Evolutionary conservation across 1,140 invertebrate species (phyloP).

Genomic region (Cyclargus thomasi): DNA sequence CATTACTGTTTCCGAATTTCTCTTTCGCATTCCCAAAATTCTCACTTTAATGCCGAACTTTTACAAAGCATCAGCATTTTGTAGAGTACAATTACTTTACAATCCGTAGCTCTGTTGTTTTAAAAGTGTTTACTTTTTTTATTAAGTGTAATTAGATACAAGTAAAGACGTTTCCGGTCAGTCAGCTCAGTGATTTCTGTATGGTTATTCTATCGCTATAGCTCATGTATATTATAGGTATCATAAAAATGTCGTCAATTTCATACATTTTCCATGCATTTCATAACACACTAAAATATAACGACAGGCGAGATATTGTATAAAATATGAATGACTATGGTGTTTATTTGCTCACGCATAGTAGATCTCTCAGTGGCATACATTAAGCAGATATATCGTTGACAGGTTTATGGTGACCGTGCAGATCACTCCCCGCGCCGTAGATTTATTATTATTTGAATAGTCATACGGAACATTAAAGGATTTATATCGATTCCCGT

Average conservation of each 20-base stretch:
- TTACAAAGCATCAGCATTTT: neutral
- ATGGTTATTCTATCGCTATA: no score
- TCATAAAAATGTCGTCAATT: neutral
- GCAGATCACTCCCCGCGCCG: conserved; percentile 28
- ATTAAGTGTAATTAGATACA: no score
- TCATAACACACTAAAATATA: neutral
- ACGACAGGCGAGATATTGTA: neutral
- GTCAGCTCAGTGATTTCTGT: no score
- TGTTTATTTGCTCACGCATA: neutral
- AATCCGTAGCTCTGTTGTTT: neutral
- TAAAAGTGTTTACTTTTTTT: no score
- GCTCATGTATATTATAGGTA: no score
- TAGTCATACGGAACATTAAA: conserved; percentile 38
- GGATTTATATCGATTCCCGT: conserved; percentile 23
- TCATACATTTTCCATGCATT: neutral
- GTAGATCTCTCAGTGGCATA: conserved; percentile 40
- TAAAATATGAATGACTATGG: neutral
- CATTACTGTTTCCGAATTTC: conserved; percentile 10
- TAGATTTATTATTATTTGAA: conserved; percentile 47
- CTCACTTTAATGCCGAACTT: neutral
- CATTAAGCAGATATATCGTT: conserved; percentile 50
- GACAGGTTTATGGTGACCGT: conserved; percentile 54
- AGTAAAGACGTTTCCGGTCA: no score
- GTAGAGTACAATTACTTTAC: neutral
- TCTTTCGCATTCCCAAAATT: conserved; percentile 7